Conservation (phyloP, 2,113 vertebrate genomes). For the Macrotus californicus region DNA sequence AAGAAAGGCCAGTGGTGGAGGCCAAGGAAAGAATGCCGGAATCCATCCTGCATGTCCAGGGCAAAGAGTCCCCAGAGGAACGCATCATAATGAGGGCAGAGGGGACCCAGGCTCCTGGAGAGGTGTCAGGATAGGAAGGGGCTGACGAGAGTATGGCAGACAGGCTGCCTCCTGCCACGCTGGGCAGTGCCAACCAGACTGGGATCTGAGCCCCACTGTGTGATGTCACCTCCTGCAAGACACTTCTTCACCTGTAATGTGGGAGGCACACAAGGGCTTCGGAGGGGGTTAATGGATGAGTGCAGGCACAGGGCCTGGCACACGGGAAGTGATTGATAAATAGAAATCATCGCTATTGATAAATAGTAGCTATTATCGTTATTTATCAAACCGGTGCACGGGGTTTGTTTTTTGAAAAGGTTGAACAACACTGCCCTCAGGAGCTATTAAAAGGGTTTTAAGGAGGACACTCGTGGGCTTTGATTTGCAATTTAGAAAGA, state of each 20-base stretch:
- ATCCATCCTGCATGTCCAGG: too few species aligned
- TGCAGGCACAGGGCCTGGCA: background rate
- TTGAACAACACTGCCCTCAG: background rate
- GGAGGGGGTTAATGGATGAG: rapidly evolving
- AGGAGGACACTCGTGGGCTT: background rate
- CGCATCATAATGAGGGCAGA: rapidly evolving
- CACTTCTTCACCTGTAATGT: rapidly evolving
- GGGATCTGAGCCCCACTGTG: background rate
- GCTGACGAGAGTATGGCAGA: rapidly evolving
- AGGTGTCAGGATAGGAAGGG: background rate
- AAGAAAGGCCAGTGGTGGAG: background rate
- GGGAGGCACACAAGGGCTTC: rapidly evolving
- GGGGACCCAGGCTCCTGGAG: background rate
- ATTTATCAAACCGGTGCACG: background rate
- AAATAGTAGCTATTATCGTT: background rate
- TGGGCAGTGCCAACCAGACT: rapidly evolving
- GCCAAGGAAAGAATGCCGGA: background rate
- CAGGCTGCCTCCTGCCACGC: background rate
- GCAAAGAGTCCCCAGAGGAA: background rate
- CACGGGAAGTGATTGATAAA: background rate
- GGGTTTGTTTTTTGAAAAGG: background rate
- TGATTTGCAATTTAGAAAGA: background rate
- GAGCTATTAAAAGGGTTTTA: background rate
- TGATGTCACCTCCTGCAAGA: rapidly evolving
- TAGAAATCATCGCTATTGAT: background rate